Conservation (phyloP, 2,113 vertebrate genomes). For the Ciconia boyciana region DNA sequence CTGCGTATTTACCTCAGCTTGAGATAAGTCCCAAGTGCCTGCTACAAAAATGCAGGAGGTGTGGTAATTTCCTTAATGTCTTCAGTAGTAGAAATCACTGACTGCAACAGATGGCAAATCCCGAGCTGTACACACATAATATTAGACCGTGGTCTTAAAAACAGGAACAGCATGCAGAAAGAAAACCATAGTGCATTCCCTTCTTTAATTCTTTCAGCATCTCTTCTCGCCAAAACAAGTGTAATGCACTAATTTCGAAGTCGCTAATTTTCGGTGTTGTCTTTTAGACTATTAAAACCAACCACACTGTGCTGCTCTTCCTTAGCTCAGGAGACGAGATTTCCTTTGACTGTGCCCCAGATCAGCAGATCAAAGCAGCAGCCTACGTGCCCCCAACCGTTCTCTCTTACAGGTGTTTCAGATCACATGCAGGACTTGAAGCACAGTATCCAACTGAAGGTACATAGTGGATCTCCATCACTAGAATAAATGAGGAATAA, state of each 20-base stretch:
- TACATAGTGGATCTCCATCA: not conserved
- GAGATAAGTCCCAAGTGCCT: not conserved
- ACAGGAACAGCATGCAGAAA: not conserved
- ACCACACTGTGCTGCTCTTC: not conserved
- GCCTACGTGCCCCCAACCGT: fast-evolving
- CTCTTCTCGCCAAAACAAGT: not conserved
- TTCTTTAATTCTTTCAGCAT: not conserved
- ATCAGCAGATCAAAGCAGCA: not conserved
- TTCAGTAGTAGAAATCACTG: not conserved
- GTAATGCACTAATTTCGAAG: not conserved
- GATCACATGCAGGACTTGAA: not conserved
- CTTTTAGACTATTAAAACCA: not conserved
- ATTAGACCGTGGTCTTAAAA: not conserved
- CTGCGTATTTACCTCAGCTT: not conserved
- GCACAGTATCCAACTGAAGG: not conserved
- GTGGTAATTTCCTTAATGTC: not conserved
- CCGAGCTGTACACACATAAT: not conserved
- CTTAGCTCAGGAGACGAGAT: not conserved
- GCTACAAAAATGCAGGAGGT: not conserved
- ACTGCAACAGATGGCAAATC: not conserved
- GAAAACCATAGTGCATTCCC: not conserved
- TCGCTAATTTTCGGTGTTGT: not conserved
- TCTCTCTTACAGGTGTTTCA: not conserved
- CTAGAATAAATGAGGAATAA: not conserved
- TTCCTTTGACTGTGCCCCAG: not conserved